These are phyloP conservation scores for Meda fulgida DNA, from an alignment of 2,797 vertebrate genomes.

Conservation along the genomic window DNA sequence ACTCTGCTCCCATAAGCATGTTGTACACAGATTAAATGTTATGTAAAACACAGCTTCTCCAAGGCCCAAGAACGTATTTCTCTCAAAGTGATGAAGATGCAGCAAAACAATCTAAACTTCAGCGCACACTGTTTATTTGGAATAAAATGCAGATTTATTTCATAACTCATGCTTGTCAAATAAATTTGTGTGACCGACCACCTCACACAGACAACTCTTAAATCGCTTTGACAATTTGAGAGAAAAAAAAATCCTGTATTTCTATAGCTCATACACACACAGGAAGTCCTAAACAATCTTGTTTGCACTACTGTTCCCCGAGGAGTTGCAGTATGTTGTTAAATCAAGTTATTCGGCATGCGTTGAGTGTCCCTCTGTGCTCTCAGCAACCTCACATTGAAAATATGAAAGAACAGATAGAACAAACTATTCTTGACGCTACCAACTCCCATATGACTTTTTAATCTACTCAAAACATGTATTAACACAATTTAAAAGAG, in stretches of 20 bases:
- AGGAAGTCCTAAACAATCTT: constrained; percentile 34
- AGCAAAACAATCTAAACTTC: not conserved
- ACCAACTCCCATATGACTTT: not conserved
- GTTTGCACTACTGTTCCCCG: constrained; percentile 30
- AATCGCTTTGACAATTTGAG: not conserved
- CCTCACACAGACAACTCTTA: not conserved
- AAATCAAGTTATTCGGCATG: constrained; percentile 19
- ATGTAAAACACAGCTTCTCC: constrained; percentile 31
- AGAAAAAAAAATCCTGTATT: not conserved
- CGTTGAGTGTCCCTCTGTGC: constrained; percentile 7
- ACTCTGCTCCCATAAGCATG: constrained; percentile 41
- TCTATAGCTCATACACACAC: constrained; percentile 5
- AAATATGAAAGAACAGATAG: constrained; percentile 12
- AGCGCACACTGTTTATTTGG: constrained; percentile 7
- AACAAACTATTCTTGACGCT: not conserved
- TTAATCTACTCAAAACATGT: not conserved
- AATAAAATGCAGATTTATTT: not conserved
- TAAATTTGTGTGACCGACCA: not conserved
- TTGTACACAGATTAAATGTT: constrained; percentile 38
- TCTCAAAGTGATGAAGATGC: constrained; percentile 35
- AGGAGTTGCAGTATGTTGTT: constrained; percentile 36
- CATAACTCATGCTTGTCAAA: constrained; percentile 9
- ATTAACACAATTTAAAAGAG: not conserved
- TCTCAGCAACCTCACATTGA: constrained; percentile 20
- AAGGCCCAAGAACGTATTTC: not conserved